Percentiles rank a stretch among this genome's conserved stretches.
Evolutionary conservation across 2,888 invertebrate species (phyloP).

Genomic region (Lymantria monacha): DNA sequence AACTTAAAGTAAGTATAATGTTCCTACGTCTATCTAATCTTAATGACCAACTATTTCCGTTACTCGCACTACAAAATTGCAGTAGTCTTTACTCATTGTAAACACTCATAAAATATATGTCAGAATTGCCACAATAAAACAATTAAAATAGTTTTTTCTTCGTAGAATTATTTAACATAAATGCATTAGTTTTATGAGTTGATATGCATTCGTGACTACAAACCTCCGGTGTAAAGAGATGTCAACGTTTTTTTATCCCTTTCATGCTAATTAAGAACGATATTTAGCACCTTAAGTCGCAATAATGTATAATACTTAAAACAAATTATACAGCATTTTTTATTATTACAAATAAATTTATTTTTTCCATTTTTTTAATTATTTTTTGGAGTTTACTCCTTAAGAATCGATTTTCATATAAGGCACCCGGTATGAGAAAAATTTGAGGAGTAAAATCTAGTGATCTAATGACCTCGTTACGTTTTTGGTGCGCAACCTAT

Average conservation of each 20-base stretch:
- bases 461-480: too few species aligned
- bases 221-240: slow-evolving; percentile 44
- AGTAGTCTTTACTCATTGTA: background rate
- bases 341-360: background rate
- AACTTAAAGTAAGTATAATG: background rate
- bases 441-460: too few species aligned
- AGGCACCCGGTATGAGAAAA: too few species aligned
- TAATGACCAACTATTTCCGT: background rate
- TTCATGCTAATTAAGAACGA: slow-evolving; percentile 33
- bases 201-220: slow-evolving; percentile 39
- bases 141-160: slow-evolving; percentile 7
- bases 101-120: background rate
- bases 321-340: slow-evolving; percentile 8
- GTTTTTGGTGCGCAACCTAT: too few species aligned
- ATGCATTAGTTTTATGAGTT: slow-evolving; percentile 33
- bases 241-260: slow-evolving; percentile 42
- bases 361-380: too few species aligned
- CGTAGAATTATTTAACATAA: slow-evolving; percentile 22
- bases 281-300: slow-evolving; percentile 27
- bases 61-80: background rate
- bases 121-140: slow-evolving; percentile 3
- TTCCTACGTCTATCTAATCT: background rate
- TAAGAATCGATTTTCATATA: too few species aligned
- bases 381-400: too few species aligned
- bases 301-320: slow-evolving; percentile 7